Evolutionary conservation across 2,113 vertebrate species (phyloP).

Genomic region (Catharus fuscescens): DNA sequence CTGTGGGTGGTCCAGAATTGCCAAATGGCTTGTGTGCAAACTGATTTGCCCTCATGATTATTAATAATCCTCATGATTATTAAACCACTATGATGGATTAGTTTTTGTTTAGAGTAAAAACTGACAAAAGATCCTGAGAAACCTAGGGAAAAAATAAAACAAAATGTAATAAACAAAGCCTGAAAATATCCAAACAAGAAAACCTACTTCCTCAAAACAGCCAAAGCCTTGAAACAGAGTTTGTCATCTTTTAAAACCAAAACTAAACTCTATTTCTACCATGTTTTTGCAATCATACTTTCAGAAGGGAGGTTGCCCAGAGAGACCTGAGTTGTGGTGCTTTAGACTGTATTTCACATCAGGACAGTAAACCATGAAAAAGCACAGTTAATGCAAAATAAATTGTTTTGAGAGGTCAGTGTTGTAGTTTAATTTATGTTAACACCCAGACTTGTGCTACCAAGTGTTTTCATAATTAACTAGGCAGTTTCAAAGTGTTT

Average conservation of each 20-base stretch:
- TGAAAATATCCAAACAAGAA: background rate
- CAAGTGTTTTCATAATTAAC: background rate
- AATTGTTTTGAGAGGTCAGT: background rate
- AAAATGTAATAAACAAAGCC: background rate
- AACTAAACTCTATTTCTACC: background rate
- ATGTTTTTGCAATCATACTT: background rate
- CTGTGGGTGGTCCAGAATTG: background rate
- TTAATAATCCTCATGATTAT: background rate
- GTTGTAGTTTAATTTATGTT: background rate
- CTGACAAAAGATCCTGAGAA: background rate
- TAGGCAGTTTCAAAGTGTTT: background rate
- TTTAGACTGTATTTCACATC: background rate
- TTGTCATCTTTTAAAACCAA: background rate
- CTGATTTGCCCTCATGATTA: background rate
- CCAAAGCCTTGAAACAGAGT: background rate
- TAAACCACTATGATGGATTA: background rate
- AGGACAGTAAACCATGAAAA: background rate
- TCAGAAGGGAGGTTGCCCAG: background rate
- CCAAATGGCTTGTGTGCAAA: background rate
- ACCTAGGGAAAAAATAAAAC: background rate
- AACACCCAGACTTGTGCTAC: background rate
- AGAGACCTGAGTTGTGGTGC: background rate
- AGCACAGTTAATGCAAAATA: background rate
- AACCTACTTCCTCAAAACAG: background rate
- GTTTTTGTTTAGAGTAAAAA: background rate